phyloP scores from a whole-genome alignment of 1,140 invertebrate genomes.

The Prorops nasuta region DNA sequence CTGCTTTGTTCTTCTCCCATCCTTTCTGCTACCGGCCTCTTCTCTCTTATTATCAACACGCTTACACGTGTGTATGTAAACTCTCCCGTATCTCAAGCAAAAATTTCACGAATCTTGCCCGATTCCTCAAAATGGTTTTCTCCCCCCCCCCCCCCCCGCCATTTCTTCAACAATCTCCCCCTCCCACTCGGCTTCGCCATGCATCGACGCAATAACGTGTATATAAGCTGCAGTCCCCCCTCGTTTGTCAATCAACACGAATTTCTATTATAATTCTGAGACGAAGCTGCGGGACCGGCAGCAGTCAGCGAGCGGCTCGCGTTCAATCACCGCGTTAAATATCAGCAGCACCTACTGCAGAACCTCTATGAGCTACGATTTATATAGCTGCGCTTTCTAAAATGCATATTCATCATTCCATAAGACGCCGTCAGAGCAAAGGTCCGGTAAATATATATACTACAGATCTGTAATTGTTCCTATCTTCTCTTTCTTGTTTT shows the following conservation, averaged over 20 bases:
- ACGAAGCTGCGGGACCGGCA: too few relatives aligned
- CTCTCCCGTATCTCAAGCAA: background rate
- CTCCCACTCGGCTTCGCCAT: background rate
- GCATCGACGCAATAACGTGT: background rate
- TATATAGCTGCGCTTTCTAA: too few relatives aligned
- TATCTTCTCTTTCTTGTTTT: too few relatives aligned
- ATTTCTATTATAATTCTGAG: too few relatives aligned
- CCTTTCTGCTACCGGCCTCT: background rate
- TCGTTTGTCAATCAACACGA: background rate
- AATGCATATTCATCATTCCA: too few relatives aligned
- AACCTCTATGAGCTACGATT: too few relatives aligned
- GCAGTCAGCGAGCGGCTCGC: background rate
- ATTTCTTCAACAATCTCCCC: background rate
- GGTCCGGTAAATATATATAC: too few relatives aligned
- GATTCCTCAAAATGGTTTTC: too few relatives aligned
- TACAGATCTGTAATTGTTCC: too few relatives aligned
- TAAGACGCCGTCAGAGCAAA: too few relatives aligned
- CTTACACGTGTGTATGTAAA: background rate
- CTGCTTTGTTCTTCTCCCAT: background rate
- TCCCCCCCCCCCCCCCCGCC: too few relatives aligned
- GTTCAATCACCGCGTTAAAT: background rate
- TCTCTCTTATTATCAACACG: background rate
- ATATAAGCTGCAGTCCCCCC: background rate
- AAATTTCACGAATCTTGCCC: background rate
- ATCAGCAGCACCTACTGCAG: too few relatives aligned